Evolutionary conservation across 1,140 invertebrate genomes (phyloP).

Genomic region (Bombus pyrosoma): DNA sequence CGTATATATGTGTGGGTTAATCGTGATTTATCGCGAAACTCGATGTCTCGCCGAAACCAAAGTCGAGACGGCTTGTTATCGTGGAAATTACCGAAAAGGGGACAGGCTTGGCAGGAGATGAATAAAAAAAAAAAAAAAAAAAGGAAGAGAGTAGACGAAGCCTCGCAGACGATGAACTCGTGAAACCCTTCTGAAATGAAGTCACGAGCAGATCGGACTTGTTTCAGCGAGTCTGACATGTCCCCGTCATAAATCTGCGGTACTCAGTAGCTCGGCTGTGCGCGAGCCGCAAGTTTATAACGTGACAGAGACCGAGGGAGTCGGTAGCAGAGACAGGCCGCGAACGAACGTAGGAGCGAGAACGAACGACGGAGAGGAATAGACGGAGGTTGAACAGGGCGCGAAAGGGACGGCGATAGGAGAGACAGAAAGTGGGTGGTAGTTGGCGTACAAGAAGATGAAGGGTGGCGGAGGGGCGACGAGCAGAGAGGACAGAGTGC

Average conservation of each 20-base stretch:
- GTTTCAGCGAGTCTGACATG: slow-evolving; percentile 72
- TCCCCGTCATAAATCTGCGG: slow-evolving; percentile 75
- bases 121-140: neutral
- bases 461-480: neutral
- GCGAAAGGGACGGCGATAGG: neutral
- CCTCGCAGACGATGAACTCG: slow-evolving; percentile 17
- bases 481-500: slow-evolving; percentile 26
- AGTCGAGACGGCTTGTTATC: neutral
- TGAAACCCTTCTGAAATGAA: slow-evolving; percentile 60
- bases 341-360: slow-evolving; percentile 33
- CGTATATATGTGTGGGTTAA: neutral
- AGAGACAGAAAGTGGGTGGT: neutral
- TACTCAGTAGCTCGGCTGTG: slow-evolving; percentile 62
- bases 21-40: slow-evolving; percentile 12
- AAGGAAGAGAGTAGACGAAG: neutral
- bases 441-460: neutral
- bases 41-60: neutral
- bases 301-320: slow-evolving; percentile 63
- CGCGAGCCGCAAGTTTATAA: slow-evolving; percentile 72
- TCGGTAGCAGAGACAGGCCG: slow-evolving; percentile 24
- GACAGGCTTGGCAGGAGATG: no score
- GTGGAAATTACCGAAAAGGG: slow-evolving; percentile 5
- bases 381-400: neutral
- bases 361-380: slow-evolving; percentile 36
- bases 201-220: slow-evolving; percentile 69